Evolutionary conservation across 92 coral and sea anemone genomes (phyloP).

Genomic region (Heteractis magnifica): DNA sequence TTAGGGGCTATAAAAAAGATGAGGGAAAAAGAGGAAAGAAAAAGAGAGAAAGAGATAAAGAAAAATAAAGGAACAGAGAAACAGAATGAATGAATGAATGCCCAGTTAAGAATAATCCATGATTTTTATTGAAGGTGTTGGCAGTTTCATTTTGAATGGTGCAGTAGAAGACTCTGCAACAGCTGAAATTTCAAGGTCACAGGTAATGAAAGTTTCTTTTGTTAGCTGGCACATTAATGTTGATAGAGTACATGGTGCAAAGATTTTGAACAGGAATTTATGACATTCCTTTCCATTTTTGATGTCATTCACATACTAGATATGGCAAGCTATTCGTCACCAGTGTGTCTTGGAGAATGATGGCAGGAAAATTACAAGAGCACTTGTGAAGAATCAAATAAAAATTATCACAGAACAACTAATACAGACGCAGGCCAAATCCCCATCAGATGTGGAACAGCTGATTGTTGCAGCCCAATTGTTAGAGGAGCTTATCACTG

Average conservation of each 20-base stretch:
- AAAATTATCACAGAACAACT: conserved; percentile 35
- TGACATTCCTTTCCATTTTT: not conserved
- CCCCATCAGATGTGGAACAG: conserved; percentile 39
- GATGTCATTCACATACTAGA: conserved; percentile 20
- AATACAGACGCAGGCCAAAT: conserved; percentile 28
- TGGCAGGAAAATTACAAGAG: conserved; percentile 61
- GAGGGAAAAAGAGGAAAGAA: too few species aligned
- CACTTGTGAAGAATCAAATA: conserved; percentile 40
- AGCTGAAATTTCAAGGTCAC: conserved; percentile 84
- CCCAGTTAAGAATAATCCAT: not conserved
- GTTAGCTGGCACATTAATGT: not conserved
- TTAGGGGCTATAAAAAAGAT: too few species aligned
- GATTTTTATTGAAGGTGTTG: conserved; percentile 48
- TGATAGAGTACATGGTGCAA: not conserved
- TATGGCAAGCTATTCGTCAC: conserved; percentile 89
- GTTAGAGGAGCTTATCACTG: conserved; percentile 59
- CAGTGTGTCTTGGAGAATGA: conserved; percentile 64
- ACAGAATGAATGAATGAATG: too few species aligned
- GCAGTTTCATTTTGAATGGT: conserved; percentile 70
- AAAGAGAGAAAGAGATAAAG: too few species aligned
- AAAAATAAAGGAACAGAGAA: too few species aligned
- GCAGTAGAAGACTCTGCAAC: conserved; percentile 87
- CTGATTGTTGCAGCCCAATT: conserved; percentile 52
- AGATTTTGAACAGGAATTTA: not conserved
- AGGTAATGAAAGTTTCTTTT: conserved; percentile 38